A percentile compares a stretch with the other conserved stretches of the same genome.
Evolutionary conservation across 1,140 invertebrate species (phyloP).

Genomic region (Drosophila sp.): DNA sequence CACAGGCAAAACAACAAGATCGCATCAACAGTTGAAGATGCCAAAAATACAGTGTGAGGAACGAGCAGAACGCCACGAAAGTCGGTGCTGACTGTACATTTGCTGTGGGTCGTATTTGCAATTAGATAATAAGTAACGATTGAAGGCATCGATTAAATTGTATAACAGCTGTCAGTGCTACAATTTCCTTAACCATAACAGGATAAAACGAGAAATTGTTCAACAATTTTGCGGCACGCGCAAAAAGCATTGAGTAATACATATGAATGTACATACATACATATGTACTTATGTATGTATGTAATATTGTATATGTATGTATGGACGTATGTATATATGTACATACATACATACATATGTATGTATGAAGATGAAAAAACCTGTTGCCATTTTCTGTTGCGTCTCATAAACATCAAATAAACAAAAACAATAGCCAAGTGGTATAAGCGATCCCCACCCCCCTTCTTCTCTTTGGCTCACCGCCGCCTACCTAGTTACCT

Average conservation of each 20-base stretch:
- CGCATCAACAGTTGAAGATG: background rate
- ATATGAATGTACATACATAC: no score
- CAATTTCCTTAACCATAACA: constrained; percentile 36
- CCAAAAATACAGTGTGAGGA: background rate
- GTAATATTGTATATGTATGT: no score
- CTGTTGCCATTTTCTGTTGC: constrained; percentile 48
- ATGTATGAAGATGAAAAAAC: constrained; percentile 32
- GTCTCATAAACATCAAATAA: constrained; percentile 53
- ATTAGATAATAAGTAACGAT: constrained; percentile 18
- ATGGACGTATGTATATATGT: no score
- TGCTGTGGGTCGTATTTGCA: background rate
- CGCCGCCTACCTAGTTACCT: background rate
- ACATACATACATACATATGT: no score
- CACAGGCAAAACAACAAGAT: background rate
- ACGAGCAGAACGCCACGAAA: background rate
- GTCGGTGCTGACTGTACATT: background rate
- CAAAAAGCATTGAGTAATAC: constrained; percentile 21
- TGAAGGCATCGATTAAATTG: constrained; percentile 4
- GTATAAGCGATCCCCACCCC: background rate
- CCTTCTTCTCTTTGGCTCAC: no score
- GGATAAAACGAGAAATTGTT: constrained; percentile 72
- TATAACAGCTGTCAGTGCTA: background rate
- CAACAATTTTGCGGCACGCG: constrained; percentile 65
- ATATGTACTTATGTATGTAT: no score
- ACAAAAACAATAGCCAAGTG: constrained; percentile 24